Base-by-base conservation (phyloP, 2,797 vertebrate genomes). In the Myiotriccus ornatus region DNA sequence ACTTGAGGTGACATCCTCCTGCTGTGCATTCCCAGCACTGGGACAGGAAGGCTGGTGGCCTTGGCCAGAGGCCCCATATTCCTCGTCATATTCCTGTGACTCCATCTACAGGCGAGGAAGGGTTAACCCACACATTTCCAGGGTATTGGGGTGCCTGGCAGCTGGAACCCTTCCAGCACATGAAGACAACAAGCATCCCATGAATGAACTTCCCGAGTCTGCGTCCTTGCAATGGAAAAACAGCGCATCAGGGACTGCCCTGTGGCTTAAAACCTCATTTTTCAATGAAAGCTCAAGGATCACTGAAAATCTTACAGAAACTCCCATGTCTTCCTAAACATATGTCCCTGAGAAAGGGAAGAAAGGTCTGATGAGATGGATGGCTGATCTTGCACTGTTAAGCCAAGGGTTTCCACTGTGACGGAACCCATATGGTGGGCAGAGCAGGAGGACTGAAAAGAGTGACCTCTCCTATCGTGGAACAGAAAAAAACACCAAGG, bases 221-320 rank as follows among this genome's bases (percentile, higher is more conserved):
- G 39, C 79, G 84, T 94, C 92, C 95, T 95, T 94, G 89, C 67
- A 92, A 86, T 70, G 68, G 89, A 93, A 96, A 97, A 97, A 91
- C 83, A 93, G 7, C 0, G 0, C 41, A 81, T 53, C 92, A 93
- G 73, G 89, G 78, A 88, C 88, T 85, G 77, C 7, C 34, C 5
- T 50, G 56, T 91, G 77, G 47, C 70, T 95, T 95, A 93, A 87
- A 96, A 86, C 74, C 91, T 95, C 82, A 50, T 89, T 96, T 96
- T 97, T 92, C 94, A 83, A 92, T 28, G 55, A 93, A 82, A 55
- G 71, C 76, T 97, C 50, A 27, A 95, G 90, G 93, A 77, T 71
- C 81, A 59, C 77, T 78, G 90, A 91, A 96, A 96, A 84, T 53
- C 49, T 80, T 90, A 94, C 55, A 79, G 96, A 91, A 97, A 90